These are phyloP conservation scores for Hirudo medicinalis DNA, from an alignment of 1,140 invertebrate genomes.

Conservation along the genomic window DNA sequence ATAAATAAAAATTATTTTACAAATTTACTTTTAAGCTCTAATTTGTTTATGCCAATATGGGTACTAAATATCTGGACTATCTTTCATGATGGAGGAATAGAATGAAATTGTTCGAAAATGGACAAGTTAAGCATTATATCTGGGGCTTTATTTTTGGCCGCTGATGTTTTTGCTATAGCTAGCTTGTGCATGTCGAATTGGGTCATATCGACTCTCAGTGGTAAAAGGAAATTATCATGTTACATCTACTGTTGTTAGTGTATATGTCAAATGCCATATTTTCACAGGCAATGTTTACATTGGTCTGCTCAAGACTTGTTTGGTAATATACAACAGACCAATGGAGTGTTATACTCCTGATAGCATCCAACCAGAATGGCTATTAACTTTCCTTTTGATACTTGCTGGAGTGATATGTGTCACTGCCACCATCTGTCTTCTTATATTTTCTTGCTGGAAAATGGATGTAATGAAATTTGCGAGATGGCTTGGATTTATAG, in stretches of 20 bases:
- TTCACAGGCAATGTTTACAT: slow-evolving; percentile 51
- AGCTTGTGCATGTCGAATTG: slow-evolving; percentile 86
- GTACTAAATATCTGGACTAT: no score
- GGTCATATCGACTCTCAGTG: slow-evolving; percentile 86
- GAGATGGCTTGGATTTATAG: slow-evolving; percentile 84
- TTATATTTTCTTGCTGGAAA: slow-evolving; percentile 78
- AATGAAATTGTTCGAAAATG: slow-evolving; percentile 46
- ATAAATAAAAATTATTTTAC: no score
- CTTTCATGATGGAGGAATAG: no score
- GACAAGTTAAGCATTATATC: slow-evolving; percentile 84
- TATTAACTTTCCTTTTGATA: slow-evolving; percentile 75
- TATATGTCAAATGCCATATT: slow-evolving; percentile 11
- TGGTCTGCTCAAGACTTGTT: slow-evolving; percentile 82
- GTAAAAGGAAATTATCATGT: slow-evolving; percentile 37
- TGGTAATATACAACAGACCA: slow-evolving; percentile 74
- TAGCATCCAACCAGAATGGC: slow-evolving; percentile 67
- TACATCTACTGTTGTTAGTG: neutral
- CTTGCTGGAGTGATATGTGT: slow-evolving; percentile 82
- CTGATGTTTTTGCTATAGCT: slow-evolving; percentile 81
- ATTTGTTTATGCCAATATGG: no score
- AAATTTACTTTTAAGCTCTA: no score
- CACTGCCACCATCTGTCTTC: slow-evolving; percentile 71
- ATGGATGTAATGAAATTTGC: slow-evolving; percentile 77
- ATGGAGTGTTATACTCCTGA: slow-evolving; percentile 74
- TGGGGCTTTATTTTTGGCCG: slow-evolving; percentile 73